Base-by-base conservation (phyloP, 2,888 invertebrate genomes). In the Diarsia rubi region DNA sequence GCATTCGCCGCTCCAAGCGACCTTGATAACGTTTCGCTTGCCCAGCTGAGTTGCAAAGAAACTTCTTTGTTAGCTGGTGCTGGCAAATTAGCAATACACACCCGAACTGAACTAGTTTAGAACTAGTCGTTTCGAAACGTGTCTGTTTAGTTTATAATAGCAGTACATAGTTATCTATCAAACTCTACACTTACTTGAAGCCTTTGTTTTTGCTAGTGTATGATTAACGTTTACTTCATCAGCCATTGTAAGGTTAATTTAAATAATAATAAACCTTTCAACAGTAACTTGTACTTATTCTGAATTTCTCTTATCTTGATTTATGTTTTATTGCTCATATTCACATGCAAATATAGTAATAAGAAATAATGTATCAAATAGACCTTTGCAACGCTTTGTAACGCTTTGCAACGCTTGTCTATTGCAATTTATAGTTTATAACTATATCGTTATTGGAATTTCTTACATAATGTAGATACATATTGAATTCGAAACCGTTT, bases 81-180 rank as follows among this genome's bases (percentile, higher is more conserved):
- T 91, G 85, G 90, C 90, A 94, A 94, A 94, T 93, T 91, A 93
- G 90, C 87, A 89, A 88, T 89, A 91, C 88, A 89, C 90, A 90
- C 91, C 91, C 88, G 80, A 93, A 91, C 89, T 91, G 90, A 91
- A 91, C 93, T 92, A 93, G 94, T 94, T 92, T 87, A 87, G 81
- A 88, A 89, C 90, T 75, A 79, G 88, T 86, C 62, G 83, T 94
- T 88, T 86, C 86, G 88, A 78, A 89, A 90, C 83, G 63, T 84
- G 69, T 54, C 69, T 77, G 90, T 87, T 81, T 88, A 83, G 84
- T 86, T 88, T 86, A 86, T 81, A 84, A 83, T 81, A 70, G 79
- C 69, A 78, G 77, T 78, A 54, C 37, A 60, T 81, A 82, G 44
- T 83, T 85, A 83, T 83, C 69, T 60, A 73, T 67, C 63, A 69